Base-by-base conservation (phyloP, 2,113 vertebrate genomes). In the Planiliza haematocheilus region DNA sequence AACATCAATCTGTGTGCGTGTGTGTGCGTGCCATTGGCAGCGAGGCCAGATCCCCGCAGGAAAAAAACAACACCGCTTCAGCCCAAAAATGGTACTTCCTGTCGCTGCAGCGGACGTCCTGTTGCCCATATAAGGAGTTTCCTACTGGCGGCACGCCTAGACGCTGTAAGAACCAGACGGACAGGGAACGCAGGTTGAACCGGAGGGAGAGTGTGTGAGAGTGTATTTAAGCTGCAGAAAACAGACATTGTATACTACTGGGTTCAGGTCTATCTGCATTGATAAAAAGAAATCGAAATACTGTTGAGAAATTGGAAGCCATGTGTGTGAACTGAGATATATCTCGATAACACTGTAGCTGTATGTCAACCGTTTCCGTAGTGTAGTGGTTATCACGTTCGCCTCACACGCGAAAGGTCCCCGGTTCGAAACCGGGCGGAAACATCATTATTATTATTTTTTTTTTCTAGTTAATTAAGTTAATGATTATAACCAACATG, bases 331-430 rank as follows among this genome's bases (percentile, higher is more conserved):
- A n/a, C n/a, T n/a, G n/a, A n/a, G n/a, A n/a, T n/a, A n/a, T n/a
- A n/a, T n/a, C n/a, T n/a, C n/a, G n/a, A n/a, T n/a, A n/a, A n/a
- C n/a, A n/a, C n/a, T n/a, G n/a, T n/a, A n/a, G n/a, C n/a, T n/a
- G n/a, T n/a, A n/a, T n/a, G n/a, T n/a, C n/a, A n/a, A n/a, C n/a
- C n/a, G 95, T 96, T 95, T 96, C 95, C 94, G 94, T 96, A 96
- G 95, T 96, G 95, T 96, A 95, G 95, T 96, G 95, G 95, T 96
- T 95, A 96, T 96, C 95, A 96, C 94, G 94, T 97, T 96, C 94
- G 93, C 95, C 95, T 97, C 83, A 95, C 94, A 96, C 94, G 95
- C 94, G 94, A 96, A 96, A 96, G 95, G 95, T 96, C 95, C 95
- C 91, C 94, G 95, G 94, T 96, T 95, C 94, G 94, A 96, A 90